Conservation (phyloP, 2,888 invertebrate species). For the Caenorhabditis sp. region DNA sequence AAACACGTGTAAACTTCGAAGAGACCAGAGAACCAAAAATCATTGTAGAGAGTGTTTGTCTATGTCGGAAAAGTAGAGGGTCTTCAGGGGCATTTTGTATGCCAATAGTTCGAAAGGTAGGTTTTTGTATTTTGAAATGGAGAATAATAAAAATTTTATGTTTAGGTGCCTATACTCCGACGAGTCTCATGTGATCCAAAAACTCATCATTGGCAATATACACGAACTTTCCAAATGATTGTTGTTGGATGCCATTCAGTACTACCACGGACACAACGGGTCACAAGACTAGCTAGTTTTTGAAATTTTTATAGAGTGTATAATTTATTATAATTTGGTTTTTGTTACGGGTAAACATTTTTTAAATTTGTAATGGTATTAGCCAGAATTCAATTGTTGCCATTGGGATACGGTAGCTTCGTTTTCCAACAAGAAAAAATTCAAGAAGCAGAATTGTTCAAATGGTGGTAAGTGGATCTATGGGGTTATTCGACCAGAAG, state of each 20-base stretch:
- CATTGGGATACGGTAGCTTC: no score
- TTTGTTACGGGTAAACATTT: no score
- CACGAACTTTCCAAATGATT: slow-evolving; percentile 37
- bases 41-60: slow-evolving; percentile 63
- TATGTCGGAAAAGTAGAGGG: slow-evolving; percentile 64
- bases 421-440: no score
- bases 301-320: no score
- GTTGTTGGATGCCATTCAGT: slow-evolving; percentile 68
- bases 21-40: slow-evolving; percentile 67
- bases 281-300: slow-evolving; percentile 27
- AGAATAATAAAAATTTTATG: no score
- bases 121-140: background rate
- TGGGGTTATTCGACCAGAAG: no score
- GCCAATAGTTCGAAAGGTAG: slow-evolving; percentile 62
- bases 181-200: slow-evolving; percentile 55
- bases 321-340: no score
- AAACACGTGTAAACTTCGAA: slow-evolving; percentile 60
- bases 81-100: slow-evolving; percentile 56
- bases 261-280: slow-evolving; percentile 57
- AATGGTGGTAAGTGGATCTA: no score
- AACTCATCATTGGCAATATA: slow-evolving; percentile 49
- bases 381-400: no score
- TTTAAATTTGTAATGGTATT: no score
- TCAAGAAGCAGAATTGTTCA: no score
- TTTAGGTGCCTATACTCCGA: slow-evolving; percentile 47